phyloP scores from a whole-genome alignment of 2,888 invertebrate genomes.

The Erebia aethiops region DNA sequence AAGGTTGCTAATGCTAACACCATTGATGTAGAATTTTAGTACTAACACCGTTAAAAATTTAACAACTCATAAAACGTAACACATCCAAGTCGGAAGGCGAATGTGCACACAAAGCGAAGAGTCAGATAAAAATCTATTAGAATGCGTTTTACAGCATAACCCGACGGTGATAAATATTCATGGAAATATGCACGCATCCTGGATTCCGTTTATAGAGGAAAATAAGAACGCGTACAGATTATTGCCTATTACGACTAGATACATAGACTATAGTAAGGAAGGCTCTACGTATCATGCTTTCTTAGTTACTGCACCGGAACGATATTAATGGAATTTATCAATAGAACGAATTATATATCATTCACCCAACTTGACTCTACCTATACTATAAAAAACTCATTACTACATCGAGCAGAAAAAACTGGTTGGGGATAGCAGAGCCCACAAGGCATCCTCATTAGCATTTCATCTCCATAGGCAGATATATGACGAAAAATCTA shows the following conservation, averaged over 20 bases:
- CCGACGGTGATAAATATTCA: constrained; percentile 78
- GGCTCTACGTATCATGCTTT: background rate
- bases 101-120: constrained; percentile 48
- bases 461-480: too few relatives aligned
- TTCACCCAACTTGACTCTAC: too few relatives aligned
- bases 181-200: constrained; percentile 76
- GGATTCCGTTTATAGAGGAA: constrained; percentile 79
- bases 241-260: constrained; percentile 27
- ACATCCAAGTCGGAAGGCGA: constrained; percentile 38
- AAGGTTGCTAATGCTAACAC: background rate
- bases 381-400: too few relatives aligned
- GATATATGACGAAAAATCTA: too few relatives aligned
- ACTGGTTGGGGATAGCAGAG: too few relatives aligned
- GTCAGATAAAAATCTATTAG: constrained; percentile 75
- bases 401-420: too few relatives aligned
- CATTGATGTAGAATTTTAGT: too few relatives aligned
- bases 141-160: constrained; percentile 73
- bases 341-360: too few relatives aligned
- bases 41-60: constrained; percentile 14
- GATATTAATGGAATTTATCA: background rate
- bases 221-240: constrained; percentile 73
- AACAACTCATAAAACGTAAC: constrained; percentile 36
- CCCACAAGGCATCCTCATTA: too few relatives aligned
- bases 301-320: background rate
- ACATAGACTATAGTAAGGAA: background rate